Evolutionary conservation across 1,140 invertebrate genomes (phyloP).

Genomic region (Drosophila prosaltans): DNA sequence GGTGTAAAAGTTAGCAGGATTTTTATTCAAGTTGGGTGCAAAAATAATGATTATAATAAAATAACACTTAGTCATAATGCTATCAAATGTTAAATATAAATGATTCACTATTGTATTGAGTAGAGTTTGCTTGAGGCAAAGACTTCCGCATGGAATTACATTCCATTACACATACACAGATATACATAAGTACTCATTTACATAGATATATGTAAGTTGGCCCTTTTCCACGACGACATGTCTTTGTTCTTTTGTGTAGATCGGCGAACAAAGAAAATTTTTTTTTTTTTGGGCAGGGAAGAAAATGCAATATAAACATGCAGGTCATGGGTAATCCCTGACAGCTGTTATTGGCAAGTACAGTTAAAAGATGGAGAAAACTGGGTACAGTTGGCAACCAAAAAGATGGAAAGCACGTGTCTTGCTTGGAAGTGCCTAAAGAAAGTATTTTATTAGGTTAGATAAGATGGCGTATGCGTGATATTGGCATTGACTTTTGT

Average conservation of each 20-base stretch:
- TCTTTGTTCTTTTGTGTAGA: conserved; percentile 6
- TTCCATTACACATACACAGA: background rate
- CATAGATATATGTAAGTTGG: background rate
- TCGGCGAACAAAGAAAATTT: background rate
- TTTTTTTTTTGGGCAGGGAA: background rate
- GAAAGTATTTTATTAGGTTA: conserved; percentile 35
- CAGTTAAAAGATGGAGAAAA: conserved; percentile 5
- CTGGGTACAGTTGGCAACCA: conserved; percentile 50
- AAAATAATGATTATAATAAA: conserved; percentile 27
- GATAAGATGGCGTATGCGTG: conserved; percentile 28
- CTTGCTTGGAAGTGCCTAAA: background rate
- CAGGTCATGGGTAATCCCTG: background rate
- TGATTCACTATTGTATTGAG: background rate
- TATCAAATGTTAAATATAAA: conserved; percentile 18
- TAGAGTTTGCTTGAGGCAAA: background rate
- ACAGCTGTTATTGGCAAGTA: conserved; percentile 1
- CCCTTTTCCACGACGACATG: background rate
- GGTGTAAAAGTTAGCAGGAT: conserved; percentile 56
- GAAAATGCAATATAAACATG: background rate
- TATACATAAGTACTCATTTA: too few species aligned
- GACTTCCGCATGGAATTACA: conserved; percentile 1
- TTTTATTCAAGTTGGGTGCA: conserved; percentile 12
- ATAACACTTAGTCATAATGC: conserved; percentile 36
- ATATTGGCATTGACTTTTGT: conserved; percentile 10
- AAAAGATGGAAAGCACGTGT: conserved; percentile 27